A percentile compares a stretch with the other conserved stretches of the same genome.
phyloP scores from a whole-genome alignment of 2,888 invertebrate genomes.

The Leptopterna dolabrata region DNA sequence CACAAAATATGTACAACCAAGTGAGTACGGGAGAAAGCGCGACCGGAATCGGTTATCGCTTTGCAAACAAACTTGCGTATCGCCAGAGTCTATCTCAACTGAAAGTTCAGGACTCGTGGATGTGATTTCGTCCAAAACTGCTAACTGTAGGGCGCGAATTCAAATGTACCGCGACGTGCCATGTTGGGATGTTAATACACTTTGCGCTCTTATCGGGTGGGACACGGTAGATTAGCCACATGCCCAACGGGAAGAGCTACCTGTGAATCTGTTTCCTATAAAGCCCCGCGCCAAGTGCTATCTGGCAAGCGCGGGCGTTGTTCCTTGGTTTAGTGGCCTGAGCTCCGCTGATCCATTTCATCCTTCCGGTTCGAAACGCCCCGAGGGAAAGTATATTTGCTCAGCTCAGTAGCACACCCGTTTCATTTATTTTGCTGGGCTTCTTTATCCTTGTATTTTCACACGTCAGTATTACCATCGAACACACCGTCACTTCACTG shows the following conservation, averaged over 20 bases:
- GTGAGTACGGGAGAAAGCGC: too few species aligned
- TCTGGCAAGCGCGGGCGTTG: background rate
- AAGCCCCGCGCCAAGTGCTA: background rate
- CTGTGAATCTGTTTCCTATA: slow-evolving; percentile 6
- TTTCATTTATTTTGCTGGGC: background rate
- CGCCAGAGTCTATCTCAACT: background rate
- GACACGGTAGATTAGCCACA: slow-evolving; percentile 30
- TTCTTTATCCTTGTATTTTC: background rate
- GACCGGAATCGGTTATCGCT: background rate
- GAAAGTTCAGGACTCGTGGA: background rate
- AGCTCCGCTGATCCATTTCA: background rate
- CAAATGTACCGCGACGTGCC: background rate
- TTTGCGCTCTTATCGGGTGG: slow-evolving; percentile 27
- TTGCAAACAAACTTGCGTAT: background rate
- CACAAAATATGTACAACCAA: too few species aligned
- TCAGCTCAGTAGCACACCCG: background rate
- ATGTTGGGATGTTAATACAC: slow-evolving; percentile 19
- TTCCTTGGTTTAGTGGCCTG: background rate
- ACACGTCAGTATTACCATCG: background rate
- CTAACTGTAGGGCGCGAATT: background rate
- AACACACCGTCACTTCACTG: too few species aligned
- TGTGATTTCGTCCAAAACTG: background rate
- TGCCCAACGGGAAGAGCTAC: background rate
- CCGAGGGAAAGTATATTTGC: background rate
- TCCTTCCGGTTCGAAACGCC: background rate